Base-by-base conservation (phyloP, 2,113 vertebrate species). In the Pelobates fuscus region DNA sequence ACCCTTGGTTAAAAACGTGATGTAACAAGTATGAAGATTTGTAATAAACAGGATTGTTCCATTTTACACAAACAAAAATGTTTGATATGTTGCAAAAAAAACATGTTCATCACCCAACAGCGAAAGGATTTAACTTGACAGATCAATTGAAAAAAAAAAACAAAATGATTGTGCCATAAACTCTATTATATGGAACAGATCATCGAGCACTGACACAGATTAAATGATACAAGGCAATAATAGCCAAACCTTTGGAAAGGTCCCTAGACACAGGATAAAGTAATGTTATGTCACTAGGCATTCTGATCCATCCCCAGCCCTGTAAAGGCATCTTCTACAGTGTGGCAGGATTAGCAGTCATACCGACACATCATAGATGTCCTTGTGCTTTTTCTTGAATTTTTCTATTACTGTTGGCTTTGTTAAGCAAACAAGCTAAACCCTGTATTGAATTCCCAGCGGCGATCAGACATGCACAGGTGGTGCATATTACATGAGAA, bases 391-490 rank as follows among this genome's bases (percentile, higher is more conserved):
- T 37, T 59, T 44, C 41, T 77, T 24, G 65, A 52, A 68, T 77
- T 77, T 77, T 77, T 68, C 73, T 77, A 77, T 77, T 77, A 77
- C 73, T 49, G 27, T 61, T 77, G 73, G 73, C 73, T 77, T 77
- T 77, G 73, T 77, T 77, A 77, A 77, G 65, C 73, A 77, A 77
- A 77, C 73, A 77, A 77, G 73, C 73, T 68, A 77, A 77, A 77
- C 57, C 73, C 73, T n/a, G 57, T 57, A 68, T 52, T 77, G 73
- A 67, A 77, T 77, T 77, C 73, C 73, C 73, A 52, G 10, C 25
- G 73, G 73, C 65, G 57, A 67, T 61, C 73, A 77, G 73, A 68
- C 73, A 77, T 54, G 65, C 73, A 77, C 73, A 77, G 73, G 73
- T 68, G 65, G 73, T 77, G 73, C 73, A 77, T 77, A 77, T 77